Percentiles rank a stretch among this genome's conserved stretches.
Evolutionary conservation across 53 echinoderm and acorn worm genomes (phyloP).

Genomic region (Stichopus horrens): DNA sequence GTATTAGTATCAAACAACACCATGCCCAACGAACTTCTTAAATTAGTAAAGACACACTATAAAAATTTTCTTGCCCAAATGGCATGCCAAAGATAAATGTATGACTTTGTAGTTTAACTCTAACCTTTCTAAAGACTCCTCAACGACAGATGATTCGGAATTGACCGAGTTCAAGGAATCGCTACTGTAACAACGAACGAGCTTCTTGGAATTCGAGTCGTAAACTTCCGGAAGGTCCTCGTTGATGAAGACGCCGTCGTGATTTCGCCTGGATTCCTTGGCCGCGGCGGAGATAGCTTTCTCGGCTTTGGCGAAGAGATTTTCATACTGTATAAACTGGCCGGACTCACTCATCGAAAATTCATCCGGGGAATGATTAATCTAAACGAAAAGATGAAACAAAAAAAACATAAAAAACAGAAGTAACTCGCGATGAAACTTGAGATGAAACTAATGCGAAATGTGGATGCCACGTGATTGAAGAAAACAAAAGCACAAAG

Average conservation of each 20-base stretch:
- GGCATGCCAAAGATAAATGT: not conserved
- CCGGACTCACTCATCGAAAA: constrained; percentile 69
- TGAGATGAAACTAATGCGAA: too few relatives aligned
- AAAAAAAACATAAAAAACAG: not conserved
- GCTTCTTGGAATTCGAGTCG: constrained; percentile 71
- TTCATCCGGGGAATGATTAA: constrained; percentile 53
- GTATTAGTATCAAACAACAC: too few relatives aligned
- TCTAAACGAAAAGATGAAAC: constrained; percentile 17
- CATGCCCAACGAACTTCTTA: too few relatives aligned
- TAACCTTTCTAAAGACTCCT: constrained; percentile 72
- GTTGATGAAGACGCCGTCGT: constrained; percentile 60
- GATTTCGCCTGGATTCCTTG: constrained; percentile 66
- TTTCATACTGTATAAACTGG: constrained; percentile 79
- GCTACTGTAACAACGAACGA: constrained; percentile 90
- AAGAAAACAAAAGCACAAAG: too few relatives aligned
- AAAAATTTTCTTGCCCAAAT: too few relatives aligned
- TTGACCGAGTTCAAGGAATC: constrained; percentile 81
- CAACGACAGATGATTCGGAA: constrained; percentile 86
- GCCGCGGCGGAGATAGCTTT: constrained; percentile 86
- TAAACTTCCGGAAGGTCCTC: constrained; percentile 42
- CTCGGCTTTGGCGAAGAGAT: constrained; percentile 88
- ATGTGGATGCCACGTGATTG: too few relatives aligned
- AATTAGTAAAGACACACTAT: too few relatives aligned
- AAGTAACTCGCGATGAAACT: not conserved
- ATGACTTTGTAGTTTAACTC: not conserved